These are phyloP conservation scores for Ataeniobius toweri DNA, from an alignment of 2,797 vertebrate species.

Conservation along the genomic window DNA sequence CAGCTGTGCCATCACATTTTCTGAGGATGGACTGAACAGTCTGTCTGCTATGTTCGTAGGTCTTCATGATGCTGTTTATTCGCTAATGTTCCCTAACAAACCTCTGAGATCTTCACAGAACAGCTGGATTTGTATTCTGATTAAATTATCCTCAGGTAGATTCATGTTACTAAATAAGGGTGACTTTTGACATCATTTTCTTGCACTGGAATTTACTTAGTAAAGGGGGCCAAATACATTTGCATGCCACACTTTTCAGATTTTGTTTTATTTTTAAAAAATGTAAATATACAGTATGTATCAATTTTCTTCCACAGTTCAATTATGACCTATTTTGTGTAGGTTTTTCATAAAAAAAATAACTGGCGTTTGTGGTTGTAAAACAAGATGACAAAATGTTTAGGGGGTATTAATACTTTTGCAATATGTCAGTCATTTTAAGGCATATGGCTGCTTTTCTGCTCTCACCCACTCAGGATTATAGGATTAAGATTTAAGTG, in stretches of 20 bases:
- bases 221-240: not conserved
- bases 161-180: not conserved
- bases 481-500: not conserved
- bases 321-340: no score
- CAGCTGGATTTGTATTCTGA: not conserved
- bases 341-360: no score
- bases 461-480: slow-evolving; percentile 10
- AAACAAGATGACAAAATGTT: not conserved
- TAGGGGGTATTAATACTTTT: no score
- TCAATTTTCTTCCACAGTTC: not conserved
- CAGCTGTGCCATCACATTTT: not conserved
- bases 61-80: not conserved
- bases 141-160: no score
- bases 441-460: slow-evolving; percentile 14
- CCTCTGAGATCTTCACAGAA: not conserved
- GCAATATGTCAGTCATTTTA: slow-evolving; percentile 1
- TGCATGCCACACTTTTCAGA: not conserved
- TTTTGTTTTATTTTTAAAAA: not conserved
- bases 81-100: no score
- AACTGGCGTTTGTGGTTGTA: no score
- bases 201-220: not conserved
- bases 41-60: no score
- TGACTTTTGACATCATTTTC: not conserved
- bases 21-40: not conserved
- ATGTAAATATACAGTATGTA: not conserved